These are phyloP conservation scores for Boloria euphrosyne DNA, from an alignment of 2,888 invertebrate genomes.

Conservation along the genomic window DNA sequence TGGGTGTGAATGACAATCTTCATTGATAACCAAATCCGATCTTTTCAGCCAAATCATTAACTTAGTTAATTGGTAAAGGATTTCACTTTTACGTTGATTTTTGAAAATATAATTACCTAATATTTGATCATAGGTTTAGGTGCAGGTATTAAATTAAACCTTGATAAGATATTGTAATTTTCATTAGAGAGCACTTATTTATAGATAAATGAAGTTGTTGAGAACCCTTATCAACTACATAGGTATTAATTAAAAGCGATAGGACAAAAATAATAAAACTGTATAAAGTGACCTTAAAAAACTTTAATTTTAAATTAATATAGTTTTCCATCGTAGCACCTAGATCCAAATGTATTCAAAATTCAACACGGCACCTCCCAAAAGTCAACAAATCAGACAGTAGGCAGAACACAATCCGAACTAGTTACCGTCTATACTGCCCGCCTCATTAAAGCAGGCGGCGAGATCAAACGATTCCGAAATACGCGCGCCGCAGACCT, in stretches of 20 bases:
- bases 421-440: constrained; percentile 73
- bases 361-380: constrained; percentile 27
- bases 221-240: background rate
- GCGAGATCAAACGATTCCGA: constrained; percentile 85
- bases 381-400: constrained; percentile 65
- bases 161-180: background rate
- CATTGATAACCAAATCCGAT: constrained; percentile 33
- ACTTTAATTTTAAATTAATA: background rate
- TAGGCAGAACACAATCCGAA: constrained; percentile 69
- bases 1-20: constrained; percentile 35
- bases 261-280: background rate
- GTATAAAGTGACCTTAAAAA: background rate
- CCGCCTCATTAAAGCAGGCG: constrained; percentile 79
- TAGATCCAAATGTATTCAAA: constrained; percentile 28
- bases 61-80: constrained; percentile 31
- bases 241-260: background rate
- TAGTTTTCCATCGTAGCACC: constrained; percentile 1
- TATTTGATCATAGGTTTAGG: background rate
- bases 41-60: constrained; percentile 20
- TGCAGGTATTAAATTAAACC: background rate
- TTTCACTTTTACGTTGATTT: background rate
- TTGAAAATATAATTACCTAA: background rate
- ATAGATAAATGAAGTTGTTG: background rate
- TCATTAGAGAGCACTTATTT: background rate
- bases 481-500: constrained; percentile 69